These are phyloP conservation scores for Phoronis australis DNA, from an alignment of 2,888 invertebrate species.

Conservation along the genomic window DNA sequence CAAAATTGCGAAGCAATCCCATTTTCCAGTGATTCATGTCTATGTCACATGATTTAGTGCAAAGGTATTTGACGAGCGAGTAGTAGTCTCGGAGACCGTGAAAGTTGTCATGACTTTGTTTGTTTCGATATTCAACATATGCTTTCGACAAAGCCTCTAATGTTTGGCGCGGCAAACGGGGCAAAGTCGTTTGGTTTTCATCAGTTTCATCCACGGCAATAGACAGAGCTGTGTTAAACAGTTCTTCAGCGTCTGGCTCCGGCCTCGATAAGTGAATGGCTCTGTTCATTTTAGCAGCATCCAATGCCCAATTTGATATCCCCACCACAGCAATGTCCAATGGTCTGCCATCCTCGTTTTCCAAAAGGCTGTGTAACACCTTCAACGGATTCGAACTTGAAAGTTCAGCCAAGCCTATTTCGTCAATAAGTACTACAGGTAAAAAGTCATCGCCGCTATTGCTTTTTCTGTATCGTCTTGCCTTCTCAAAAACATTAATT, in stretches of 20 bases:
- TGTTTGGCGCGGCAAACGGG: background rate
- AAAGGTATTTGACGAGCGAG: constrained; percentile 9
- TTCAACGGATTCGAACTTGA: constrained; percentile 33
- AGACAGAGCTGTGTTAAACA: constrained; percentile 22
- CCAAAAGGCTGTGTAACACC: constrained; percentile 28
- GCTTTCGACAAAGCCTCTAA: constrained; percentile 7
- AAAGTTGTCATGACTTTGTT: constrained; percentile 9
- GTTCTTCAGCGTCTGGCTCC: constrained; percentile 25
- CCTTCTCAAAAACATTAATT: constrained; percentile 28
- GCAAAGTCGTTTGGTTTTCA: background rate
- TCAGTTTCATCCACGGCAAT: constrained; percentile 6
- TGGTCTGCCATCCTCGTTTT: constrained; percentile 18
- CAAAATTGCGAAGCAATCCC: constrained; percentile 28
- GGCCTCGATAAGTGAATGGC: constrained; percentile 31
- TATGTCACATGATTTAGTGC: no score
- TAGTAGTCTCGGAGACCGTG: constrained; percentile 12
- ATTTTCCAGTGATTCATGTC: constrained; percentile 10
- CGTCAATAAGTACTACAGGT: constrained; percentile 33
- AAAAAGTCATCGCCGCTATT: constrained; percentile 18
- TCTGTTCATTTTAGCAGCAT: constrained; percentile 40
- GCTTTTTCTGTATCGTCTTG: constrained; percentile 21
- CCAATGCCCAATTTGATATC: constrained; percentile 31
- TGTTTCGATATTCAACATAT: constrained; percentile 8
- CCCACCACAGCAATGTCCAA: constrained; percentile 32
- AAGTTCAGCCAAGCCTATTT: constrained; percentile 33